Evolutionary conservation across 2,113 vertebrate species (phyloP).

Genomic region (Hyla sarda): DNA sequence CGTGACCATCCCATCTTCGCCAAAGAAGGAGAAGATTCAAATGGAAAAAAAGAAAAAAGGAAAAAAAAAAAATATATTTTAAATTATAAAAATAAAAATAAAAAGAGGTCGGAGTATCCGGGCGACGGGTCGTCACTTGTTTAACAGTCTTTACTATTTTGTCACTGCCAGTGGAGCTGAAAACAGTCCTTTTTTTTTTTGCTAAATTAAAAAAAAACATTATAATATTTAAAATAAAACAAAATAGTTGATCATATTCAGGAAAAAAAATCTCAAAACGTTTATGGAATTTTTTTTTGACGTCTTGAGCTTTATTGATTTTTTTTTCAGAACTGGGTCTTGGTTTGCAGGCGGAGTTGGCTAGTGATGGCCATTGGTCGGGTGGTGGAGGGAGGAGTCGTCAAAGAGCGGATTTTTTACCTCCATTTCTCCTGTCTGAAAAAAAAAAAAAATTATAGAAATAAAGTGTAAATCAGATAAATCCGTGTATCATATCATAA

Average conservation of each 20-base stretch:
- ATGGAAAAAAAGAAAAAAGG: not conserved
- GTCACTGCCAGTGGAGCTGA: not conserved
- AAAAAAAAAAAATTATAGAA: not conserved
- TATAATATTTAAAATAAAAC: too few species aligned
- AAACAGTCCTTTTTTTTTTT: not conserved
- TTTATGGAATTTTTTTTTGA: not conserved
- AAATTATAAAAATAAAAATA: too few species aligned
- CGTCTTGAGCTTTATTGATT: not conserved
- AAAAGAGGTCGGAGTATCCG: not conserved
- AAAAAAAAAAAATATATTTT: not conserved
- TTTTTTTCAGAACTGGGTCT: not conserved
- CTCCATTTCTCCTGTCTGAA: constrained; percentile 94
- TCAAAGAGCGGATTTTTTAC: constrained; percentile 94
- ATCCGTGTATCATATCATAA: too few species aligned
- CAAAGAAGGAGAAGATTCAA: not conserved
- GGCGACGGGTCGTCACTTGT: not conserved
- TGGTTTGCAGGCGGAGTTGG: constrained; percentile 58
- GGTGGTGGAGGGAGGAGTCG: constrained; percentile 79
- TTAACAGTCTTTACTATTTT: constrained; percentile 28
- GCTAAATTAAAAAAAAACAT: not conserved
- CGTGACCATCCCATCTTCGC: not conserved
- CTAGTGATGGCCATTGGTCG: constrained; percentile 71
- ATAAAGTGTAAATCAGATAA: too few species aligned
- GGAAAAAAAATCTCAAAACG: not conserved
- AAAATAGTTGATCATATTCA: not conserved